Conservation (phyloP, 92 coral and sea anemone species). For the Parazoanthus atlanticus region DNA sequence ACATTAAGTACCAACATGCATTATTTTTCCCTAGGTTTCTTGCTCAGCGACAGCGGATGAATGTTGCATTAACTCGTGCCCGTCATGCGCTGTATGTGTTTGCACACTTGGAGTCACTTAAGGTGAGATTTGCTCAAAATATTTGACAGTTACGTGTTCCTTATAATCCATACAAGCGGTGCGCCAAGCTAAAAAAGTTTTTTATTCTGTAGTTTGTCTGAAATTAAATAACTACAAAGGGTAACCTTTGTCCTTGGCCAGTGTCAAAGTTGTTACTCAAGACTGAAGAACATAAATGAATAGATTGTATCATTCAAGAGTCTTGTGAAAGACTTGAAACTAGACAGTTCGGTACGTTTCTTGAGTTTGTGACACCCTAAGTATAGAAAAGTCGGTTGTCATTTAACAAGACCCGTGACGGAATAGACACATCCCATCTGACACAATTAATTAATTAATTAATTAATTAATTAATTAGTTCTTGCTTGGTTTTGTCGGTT, state of each 20-base stretch:
- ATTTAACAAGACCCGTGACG: too few relatives aligned
- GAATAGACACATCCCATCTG: too few relatives aligned
- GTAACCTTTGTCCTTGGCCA: background rate
- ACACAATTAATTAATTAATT: background rate
- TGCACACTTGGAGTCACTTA: slow-evolving; percentile 76
- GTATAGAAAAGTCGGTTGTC: too few relatives aligned
- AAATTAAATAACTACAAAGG: too few relatives aligned
- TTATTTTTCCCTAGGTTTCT: slow-evolving; percentile 64
- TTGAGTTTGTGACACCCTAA: too few relatives aligned
- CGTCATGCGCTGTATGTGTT: slow-evolving; percentile 82
- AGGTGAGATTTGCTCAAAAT: slow-evolving; percentile 50
- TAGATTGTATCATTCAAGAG: background rate
- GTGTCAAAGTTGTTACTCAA: background rate
- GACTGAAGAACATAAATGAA: too few relatives aligned
- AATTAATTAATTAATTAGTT: background rate
- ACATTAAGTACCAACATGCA: too few relatives aligned
- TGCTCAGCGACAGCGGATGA: slow-evolving; percentile 81
- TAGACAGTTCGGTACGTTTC: background rate
- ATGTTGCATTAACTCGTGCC: slow-evolving; percentile 93
- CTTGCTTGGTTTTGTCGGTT: background rate
- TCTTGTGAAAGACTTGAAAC: background rate
- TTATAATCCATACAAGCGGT: background rate
- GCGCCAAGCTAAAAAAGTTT: background rate
- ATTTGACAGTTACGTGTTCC: background rate
- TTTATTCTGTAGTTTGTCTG: background rate